Percentiles rank a stretch among this genome's conserved stretches.
Evolutionary conservation across 2,797 vertebrate genomes (phyloP).

Genomic region (Knipowitschia caucasica): DNA sequence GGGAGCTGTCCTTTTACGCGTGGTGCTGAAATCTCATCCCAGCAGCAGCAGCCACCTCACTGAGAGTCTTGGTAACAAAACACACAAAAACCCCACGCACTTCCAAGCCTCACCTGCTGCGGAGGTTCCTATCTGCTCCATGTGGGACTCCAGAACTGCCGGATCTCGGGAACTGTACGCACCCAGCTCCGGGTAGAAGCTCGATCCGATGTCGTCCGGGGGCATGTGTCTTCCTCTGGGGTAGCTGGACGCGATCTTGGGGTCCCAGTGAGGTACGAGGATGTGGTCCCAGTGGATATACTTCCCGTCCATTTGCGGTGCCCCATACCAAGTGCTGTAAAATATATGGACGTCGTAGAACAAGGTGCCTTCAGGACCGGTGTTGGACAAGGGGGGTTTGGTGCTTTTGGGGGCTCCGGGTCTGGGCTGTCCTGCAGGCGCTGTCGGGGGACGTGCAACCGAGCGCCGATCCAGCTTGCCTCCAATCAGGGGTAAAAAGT

Average conservation of each 20-base stretch:
- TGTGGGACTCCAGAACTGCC: conserved; percentile 82
- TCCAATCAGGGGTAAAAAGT: conserved; percentile 71
- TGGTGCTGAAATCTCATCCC: conserved; percentile 74
- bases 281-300: conserved; percentile 90
- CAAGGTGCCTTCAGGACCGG: conserved; percentile 72
- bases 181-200: conserved; percentile 86
- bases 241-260: conserved; percentile 87
- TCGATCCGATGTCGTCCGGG: conserved; percentile 84
- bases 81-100: too few species aligned
- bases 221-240: conserved; percentile 83
- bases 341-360: conserved; percentile 87
- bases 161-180: conserved; percentile 88
- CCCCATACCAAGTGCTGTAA: conserved; percentile 89
- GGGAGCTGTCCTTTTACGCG: conserved; percentile 64
- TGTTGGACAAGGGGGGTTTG: conserved; percentile 64
- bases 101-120: conserved; percentile 78
- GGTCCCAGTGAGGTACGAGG: conserved; percentile 90
- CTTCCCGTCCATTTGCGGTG: conserved; percentile 74
- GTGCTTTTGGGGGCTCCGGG: conserved; percentile 46
- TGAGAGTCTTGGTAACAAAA: too few species aligned
- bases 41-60: too few species aligned
- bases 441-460: conserved; percentile 59
- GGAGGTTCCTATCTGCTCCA: conserved; percentile 84
- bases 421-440: conserved; percentile 61
- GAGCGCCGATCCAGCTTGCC: conserved; percentile 71